phyloP scores from a whole-genome alignment of 2,888 invertebrate species.

The Cryptocephalus primarius region DNA sequence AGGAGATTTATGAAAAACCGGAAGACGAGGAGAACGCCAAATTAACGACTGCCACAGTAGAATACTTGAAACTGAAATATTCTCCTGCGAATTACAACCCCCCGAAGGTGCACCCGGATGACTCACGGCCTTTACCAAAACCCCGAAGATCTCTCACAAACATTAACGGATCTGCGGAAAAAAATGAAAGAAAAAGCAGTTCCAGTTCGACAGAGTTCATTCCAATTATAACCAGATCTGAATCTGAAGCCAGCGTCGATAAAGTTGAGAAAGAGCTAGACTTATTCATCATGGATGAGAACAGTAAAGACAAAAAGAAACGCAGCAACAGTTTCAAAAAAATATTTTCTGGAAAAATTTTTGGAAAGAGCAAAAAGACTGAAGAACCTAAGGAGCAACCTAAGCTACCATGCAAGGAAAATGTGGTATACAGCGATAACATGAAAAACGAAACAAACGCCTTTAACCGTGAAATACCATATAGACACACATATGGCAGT shows the following conservation, averaged over 20 bases:
- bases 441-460: conserved; percentile 30
- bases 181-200: conserved; percentile 19
- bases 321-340: conserved; percentile 29
- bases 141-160: conserved; percentile 11
- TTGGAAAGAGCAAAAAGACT: conserved; percentile 33
- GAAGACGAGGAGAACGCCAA: background rate
- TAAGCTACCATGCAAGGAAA: background rate
- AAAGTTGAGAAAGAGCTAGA: conserved; percentile 27
- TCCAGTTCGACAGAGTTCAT: conserved; percentile 17
- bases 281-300: conserved; percentile 28
- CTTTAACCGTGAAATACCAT: conserved; percentile 23
- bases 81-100: conserved; percentile 16
- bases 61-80: conserved; percentile 15
- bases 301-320: conserved; percentile 31
- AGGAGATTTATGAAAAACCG: background rate
- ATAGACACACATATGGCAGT: conserved; percentile 22
- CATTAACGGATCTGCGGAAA: conserved; percentile 11
- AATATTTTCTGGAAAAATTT: conserved; percentile 26
- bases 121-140: conserved; percentile 9
- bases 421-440: conserved; percentile 20
- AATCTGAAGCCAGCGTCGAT: conserved; percentile 29
- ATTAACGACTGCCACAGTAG: background rate
- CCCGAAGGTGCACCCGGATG: conserved; percentile 6
- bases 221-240: conserved; percentile 19
- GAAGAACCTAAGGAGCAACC: conserved; percentile 31